phyloP scores from a whole-genome alignment of 2,888 invertebrate genomes.

The Eristalis pertinax region DNA sequence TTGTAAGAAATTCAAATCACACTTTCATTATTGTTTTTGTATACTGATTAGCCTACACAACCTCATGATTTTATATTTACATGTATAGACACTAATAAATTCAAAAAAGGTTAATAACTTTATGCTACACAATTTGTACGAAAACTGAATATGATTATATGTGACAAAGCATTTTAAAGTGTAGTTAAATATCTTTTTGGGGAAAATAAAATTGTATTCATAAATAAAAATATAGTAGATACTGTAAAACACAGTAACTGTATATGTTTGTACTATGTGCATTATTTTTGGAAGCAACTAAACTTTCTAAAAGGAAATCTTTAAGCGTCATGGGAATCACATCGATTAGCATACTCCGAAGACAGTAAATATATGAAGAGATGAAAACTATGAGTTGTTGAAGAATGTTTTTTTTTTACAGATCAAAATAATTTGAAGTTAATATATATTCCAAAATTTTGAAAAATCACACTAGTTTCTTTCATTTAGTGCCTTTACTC shows the following conservation, averaged over 20 bases:
- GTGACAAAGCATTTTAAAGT: neutral
- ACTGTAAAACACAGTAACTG: neutral
- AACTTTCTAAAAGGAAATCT: too few species aligned
- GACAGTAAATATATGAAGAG: too few species aligned
- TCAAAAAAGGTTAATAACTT: constrained; percentile 3
- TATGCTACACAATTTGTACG: neutral
- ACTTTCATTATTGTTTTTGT: constrained; percentile 30
- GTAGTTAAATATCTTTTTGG: neutral
- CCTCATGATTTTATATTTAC: constrained; percentile 27
- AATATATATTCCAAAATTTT: too few species aligned
- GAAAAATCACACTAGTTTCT: too few species aligned
- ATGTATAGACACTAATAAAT: constrained; percentile 27
- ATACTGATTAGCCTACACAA: constrained; percentile 16
- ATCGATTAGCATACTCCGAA: too few species aligned
- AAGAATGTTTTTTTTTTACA: too few species aligned
- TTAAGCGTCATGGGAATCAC: too few species aligned
- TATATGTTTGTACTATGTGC: neutral
- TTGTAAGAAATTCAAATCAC: constrained; percentile 14
- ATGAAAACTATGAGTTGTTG: too few species aligned
- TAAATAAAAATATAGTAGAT: neutral
- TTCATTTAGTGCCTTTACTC: too few species aligned
- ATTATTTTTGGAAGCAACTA: too few species aligned
- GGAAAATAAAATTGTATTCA: neutral
- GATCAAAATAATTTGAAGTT: too few species aligned
- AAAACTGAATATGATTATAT: neutral